Evolutionary conservation across 2,113 vertebrate genomes (phyloP), one percentile per base, ranked within the genome.

Genomic region (Pachyramphus minor): DNA sequence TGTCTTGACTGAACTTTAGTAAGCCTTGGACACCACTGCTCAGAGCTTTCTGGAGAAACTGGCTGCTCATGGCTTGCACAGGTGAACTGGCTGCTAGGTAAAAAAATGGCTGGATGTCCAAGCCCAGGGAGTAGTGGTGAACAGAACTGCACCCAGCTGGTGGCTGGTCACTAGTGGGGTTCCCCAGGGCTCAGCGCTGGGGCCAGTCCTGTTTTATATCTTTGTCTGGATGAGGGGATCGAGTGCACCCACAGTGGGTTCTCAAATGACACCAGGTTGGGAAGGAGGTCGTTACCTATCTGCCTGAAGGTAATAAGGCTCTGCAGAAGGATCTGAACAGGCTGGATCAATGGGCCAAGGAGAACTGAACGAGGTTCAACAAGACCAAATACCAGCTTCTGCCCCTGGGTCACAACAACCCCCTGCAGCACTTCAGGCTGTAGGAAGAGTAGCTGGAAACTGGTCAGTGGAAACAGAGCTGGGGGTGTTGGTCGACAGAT

Each of bases 401-500:
- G 25, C 3, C 31, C 17, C 15, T 50, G 17, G 5, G 6, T 27
- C 27, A 73, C 68, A 50, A 37, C 15, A n/a, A 10, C 8, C 6
- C 27, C 31, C 17, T 49, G 25, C 13, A 14, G 21, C 20, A 17
- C 7, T 19, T 8, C 9, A 19, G 30, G 8, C 13, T 80, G 67
- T 42, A 24, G 16, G 9, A 39, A 22, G 37, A 44, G 14, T 19
- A n/a, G 0, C 42, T 56, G 60, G 9, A 56, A 7, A 74, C 19
- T 75, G 42, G n/a, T 45, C 1, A 2, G 11, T 0, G 2, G 16
- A n/a, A 42, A 76, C 35, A 5, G 11, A 35, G 23, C 6, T 31
- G 14, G 9, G 7, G 1, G 1, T n/a, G 1, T 7, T 42, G 14
- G 25, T 66, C 0, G 0, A 4, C n/a, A 45, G 10, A 33, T 5